These are phyloP conservation scores for Jacana jacana DNA, from an alignment of 2,113 vertebrate genomes.

Conservation along the genomic window DNA sequence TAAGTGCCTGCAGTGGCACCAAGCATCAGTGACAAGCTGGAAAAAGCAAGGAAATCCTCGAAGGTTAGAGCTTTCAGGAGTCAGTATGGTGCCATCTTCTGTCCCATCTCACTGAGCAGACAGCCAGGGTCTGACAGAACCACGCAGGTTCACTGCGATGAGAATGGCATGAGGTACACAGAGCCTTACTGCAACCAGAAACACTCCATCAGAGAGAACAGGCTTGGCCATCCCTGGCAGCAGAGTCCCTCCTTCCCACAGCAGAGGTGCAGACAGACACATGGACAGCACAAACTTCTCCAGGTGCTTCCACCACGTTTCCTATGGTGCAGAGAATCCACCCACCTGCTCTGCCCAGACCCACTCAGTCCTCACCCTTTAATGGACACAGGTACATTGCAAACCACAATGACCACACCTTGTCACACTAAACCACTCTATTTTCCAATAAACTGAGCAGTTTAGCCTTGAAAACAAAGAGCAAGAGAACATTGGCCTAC, in stretches of 20 bases:
- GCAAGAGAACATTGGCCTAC: constrained; percentile 11
- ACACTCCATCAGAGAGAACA: neutral
- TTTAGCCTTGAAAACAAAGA: neutral
- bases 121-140: neutral
- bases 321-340: fast-evolving
- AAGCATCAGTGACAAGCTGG: neutral
- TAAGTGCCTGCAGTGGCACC: neutral
- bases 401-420: neutral
- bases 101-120: neutral
- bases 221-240: neutral
- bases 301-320: fast-evolving
- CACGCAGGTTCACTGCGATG: fast-evolving
- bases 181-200: neutral
- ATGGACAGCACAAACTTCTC: fast-evolving
- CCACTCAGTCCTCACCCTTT: neutral
- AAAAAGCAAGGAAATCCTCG: neutral
- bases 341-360: neutral
- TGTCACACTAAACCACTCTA: fast-evolving
- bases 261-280: neutral
- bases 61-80: neutral
- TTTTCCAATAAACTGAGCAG: neutral
- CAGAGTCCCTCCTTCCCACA: neutral
- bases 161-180: fast-evolving
- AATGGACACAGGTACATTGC: neutral
- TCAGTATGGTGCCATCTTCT: neutral